These are phyloP conservation scores for Eptatretus atami DNA, from an alignment of 2,797 vertebrate genomes.

Conservation along the genomic window DNA sequence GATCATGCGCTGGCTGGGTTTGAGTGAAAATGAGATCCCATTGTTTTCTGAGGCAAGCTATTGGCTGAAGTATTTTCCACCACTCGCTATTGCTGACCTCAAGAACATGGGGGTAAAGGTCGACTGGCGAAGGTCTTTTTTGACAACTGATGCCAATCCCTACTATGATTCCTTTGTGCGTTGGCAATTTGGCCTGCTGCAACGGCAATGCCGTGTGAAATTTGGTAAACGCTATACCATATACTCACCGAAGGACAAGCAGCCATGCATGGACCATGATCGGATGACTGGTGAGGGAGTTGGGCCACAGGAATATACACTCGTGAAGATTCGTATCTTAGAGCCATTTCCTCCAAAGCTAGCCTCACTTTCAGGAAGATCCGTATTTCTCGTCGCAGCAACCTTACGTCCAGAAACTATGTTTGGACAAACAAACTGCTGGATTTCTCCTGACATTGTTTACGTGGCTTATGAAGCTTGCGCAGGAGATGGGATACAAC, in stretches of 20 bases:
- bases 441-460: constrained; percentile 70
- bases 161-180: constrained; percentile 84
- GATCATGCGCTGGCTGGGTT: constrained; percentile 67
- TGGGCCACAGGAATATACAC: constrained; percentile 73
- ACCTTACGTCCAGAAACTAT: constrained; percentile 85
- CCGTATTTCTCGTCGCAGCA: constrained; percentile 62
- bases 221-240: constrained; percentile 92
- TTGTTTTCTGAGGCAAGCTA: constrained; percentile 56
- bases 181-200: constrained; percentile 72
- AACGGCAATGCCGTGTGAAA: constrained; percentile 69
- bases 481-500: constrained; percentile 14
- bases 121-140: constrained; percentile 86
- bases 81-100: constrained; percentile 47
- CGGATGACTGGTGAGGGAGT: constrained; percentile 95
- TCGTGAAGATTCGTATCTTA: constrained; percentile 73
- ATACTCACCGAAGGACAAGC: constrained; percentile 81
- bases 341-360: constrained; percentile 49
- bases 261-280: constrained; percentile 97
- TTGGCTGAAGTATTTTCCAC: constrained; percentile 85
- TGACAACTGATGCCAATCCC: constrained; percentile 76
- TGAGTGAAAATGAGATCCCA: constrained; percentile 38
- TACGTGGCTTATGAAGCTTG: constrained; percentile 54
- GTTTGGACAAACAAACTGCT: constrained; percentile 97
- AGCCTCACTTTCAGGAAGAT: constrained; percentile 36
- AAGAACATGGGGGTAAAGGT: constrained; percentile 78